phyloP scores from a whole-genome alignment of 1,140 invertebrate species.

The Drosophila grimshawi region DNA sequence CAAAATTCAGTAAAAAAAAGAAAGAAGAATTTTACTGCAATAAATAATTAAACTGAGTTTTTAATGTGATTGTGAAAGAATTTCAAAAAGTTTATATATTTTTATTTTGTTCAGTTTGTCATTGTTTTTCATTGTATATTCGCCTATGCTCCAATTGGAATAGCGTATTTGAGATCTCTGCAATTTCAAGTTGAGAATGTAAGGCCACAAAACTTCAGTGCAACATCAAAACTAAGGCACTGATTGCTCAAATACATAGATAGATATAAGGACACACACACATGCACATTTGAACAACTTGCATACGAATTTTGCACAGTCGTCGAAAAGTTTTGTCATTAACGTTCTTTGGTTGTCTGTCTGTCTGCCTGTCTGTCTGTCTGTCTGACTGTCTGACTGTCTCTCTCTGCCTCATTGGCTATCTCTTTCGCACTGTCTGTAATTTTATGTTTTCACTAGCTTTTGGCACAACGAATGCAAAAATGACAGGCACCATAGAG shows the following conservation, averaged over 20 bases:
- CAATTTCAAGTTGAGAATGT: constrained; percentile 54
- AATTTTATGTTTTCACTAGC: constrained; percentile 68
- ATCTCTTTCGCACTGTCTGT: constrained; percentile 37
- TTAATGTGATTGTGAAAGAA: no score
- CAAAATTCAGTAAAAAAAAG: no score
- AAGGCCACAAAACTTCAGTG: constrained; percentile 66
- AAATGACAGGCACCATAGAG: constrained; percentile 59
- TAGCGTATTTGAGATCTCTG: constrained; percentile 36
- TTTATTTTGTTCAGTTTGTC: neutral
- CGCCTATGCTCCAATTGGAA: neutral
- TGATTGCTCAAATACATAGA: constrained; percentile 68
- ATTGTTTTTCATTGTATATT: neutral
- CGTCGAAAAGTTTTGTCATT: constrained; percentile 80
- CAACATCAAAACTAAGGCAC: constrained; percentile 63
- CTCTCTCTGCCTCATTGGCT: neutral
- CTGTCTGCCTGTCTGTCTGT: constrained; percentile 1
- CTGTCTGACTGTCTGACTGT: neutral
- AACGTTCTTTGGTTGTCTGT: constrained; percentile 64
- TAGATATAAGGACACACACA: constrained; percentile 34
- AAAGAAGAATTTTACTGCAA: no score
- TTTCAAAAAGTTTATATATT: no score
- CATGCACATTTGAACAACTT: constrained; percentile 49
- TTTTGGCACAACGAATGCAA: constrained; percentile 67
- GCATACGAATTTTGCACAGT: constrained; percentile 71
- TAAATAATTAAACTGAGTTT: no score